A percentile compares a stretch with the other conserved stretches of the same genome.
Conservation (phyloP, 2,797 vertebrate genomes). For the Gallinago solitaria region DNA sequence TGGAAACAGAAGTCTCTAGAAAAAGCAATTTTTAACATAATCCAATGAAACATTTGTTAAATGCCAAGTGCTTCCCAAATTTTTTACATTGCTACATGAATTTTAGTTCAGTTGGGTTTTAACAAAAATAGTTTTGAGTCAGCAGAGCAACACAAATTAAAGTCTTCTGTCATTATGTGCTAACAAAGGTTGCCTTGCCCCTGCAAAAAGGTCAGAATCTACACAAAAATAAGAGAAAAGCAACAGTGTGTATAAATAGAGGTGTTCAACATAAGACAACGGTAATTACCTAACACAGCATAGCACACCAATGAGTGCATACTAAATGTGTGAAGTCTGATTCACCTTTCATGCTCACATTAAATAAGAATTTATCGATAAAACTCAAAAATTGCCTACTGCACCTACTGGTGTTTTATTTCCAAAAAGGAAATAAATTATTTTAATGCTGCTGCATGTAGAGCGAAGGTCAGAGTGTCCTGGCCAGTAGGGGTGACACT, state of each 20-base stretch:
- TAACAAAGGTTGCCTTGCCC: conserved; percentile 12
- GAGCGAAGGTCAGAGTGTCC: accelerated
- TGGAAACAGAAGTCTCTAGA: neutral
- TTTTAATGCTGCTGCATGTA: neutral
- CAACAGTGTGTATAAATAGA: conserved; percentile 61
- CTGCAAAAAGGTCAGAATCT: conserved; percentile 13
- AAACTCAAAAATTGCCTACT: neutral
- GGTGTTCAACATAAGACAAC: conserved; percentile 49
- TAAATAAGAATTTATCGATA: neutral
- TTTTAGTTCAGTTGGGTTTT: neutral
- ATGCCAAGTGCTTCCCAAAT: neutral
- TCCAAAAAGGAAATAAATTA: neutral
- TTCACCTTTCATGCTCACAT: neutral
- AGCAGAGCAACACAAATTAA: conserved; percentile 1
- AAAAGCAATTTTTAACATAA: neutral
- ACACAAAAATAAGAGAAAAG: conserved; percentile 42
- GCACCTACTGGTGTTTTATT: neutral
- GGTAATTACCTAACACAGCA: conserved; percentile 45
- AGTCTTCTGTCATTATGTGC: neutral
- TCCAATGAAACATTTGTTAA: neutral
- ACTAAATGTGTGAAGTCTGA: conserved; percentile 25
- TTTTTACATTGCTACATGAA: neutral
- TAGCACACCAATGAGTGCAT: conserved; percentile 12
- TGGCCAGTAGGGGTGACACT: neutral
- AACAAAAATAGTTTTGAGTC: neutral